A percentile compares a stretch with the other conserved stretches of the same genome.
phyloP scores from a whole-genome alignment of 1,140 invertebrate species.

The Apis florea region DNA sequence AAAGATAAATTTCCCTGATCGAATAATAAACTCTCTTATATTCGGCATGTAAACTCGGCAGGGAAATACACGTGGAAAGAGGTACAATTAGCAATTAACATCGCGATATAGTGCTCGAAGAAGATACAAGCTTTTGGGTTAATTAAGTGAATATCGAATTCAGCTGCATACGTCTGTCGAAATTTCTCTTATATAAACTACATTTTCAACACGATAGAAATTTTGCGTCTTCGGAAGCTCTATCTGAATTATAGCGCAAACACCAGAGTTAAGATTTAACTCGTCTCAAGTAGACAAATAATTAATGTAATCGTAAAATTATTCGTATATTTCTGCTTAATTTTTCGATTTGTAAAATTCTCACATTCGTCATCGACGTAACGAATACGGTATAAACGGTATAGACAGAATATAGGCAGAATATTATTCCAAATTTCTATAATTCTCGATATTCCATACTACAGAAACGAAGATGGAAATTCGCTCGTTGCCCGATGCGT shows the following conservation, averaged over 20 bases:
- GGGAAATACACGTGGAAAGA: not conserved
- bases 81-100: slow-evolving; percentile 12
- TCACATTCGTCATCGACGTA: slow-evolving; percentile 3
- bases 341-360: slow-evolving; percentile 8
- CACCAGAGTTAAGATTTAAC: slow-evolving; percentile 18
- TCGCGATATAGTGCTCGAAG: not conserved
- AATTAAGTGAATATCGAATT: slow-evolving; percentile 34
- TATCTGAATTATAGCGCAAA: not conserved
- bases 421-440: too few relatives aligned
- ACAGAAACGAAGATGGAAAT: not conserved
- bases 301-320: slow-evolving; percentile 29
- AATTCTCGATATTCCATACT: not conserved
- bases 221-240: not conserved
- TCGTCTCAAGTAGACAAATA: not conserved
- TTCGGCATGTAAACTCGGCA: not conserved
- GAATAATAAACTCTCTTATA: not conserved
- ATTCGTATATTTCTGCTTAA: not conserved
- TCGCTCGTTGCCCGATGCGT: not conserved
- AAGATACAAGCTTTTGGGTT: slow-evolving; percentile 11
- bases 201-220: slow-evolving; percentile 9
- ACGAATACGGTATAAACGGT: not conserved
- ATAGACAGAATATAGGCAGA: not conserved
- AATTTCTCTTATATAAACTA: slow-evolving; percentile 26
- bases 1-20: not conserved
- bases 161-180: not conserved